Evolutionary conservation across 1,140 invertebrate genomes (phyloP).

Genomic region (Drosophila ercepeae): DNA sequence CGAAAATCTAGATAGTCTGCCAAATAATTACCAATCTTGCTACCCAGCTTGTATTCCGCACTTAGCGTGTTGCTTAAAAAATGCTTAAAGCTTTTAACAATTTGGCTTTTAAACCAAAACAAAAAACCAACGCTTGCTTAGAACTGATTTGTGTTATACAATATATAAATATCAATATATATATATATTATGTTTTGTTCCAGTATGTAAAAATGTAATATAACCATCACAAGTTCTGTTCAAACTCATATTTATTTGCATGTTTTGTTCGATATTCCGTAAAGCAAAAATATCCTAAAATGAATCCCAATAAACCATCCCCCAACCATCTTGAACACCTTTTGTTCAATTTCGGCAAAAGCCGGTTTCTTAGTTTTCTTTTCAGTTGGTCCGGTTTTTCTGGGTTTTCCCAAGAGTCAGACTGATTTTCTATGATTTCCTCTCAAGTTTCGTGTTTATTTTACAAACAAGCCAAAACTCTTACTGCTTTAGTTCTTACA

Average conservation of each 20-base stretch:
- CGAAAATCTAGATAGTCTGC: conserved; percentile 22
- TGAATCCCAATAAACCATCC: conserved; percentile 46
- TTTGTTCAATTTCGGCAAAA: conserved; percentile 44
- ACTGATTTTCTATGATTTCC: conserved; percentile 61
- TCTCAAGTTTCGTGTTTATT: conserved; percentile 40
- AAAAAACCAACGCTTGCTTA: conserved; percentile 50
- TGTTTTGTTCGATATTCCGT: conserved; percentile 44
- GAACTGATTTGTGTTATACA: conserved; percentile 17
- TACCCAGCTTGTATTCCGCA: conserved; percentile 49
- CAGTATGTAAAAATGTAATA: conserved; percentile 40
- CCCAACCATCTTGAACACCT: conserved; percentile 54
- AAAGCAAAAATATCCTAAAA: conserved; percentile 35
- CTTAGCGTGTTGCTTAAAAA: conserved; percentile 44
- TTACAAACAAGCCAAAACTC: conserved; percentile 45
- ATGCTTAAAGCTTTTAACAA: conserved; percentile 52
- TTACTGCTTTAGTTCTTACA: conserved; percentile 50
- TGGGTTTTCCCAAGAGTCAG: conserved; percentile 28
- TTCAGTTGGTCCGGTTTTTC: conserved; percentile 40
- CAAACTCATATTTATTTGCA: conserved; percentile 59
- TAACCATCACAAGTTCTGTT: conserved; percentile 52
- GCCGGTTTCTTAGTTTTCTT: conserved; percentile 10
- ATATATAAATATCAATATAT: conserved; percentile 10
- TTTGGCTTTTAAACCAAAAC: conserved; percentile 40
- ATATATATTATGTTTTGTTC: conserved; percentile 7
- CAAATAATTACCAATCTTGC: conserved; percentile 26